Evolutionary conservation across 2,113 vertebrate species (phyloP), one percentile per base, ranked within the genome.

Genomic region (Syngnathus typhle): DNA sequence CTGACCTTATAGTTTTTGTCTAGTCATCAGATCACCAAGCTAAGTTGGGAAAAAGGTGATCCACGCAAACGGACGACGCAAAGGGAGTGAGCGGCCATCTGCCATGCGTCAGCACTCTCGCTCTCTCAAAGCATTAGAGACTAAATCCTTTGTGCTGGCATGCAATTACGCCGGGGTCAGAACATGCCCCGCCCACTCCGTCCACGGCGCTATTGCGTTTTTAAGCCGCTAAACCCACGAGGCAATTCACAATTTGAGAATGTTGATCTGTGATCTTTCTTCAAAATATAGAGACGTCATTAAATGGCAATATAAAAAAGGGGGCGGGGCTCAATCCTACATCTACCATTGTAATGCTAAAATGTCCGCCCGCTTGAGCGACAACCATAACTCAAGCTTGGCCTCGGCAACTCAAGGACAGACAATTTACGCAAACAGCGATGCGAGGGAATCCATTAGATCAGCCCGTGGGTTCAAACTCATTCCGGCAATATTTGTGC

Each of bases 91-190:
- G 71, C 72, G 72, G 73, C 73, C 84, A 82, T 85, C 86, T 88
- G 85, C 77, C 78, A 84, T 84, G 81, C 49, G 81, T 89, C 83
- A 84, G 80, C 84, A 83, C 73, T 62, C 60, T 16, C 60, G 16
- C 76, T 60, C 75, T 79, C 77, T 80, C 70, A 75, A 86, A 87
- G 84, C 85, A 89, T 91, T 90, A 88, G 77, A 65, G 78, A 72
- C 76, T 79, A 89, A 89, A 89, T 89, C 88, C 85, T 89, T 90
- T 88, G 82, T 85, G 87, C 86, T 87, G 88, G 86, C 85, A 85
- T 80, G 88, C 87, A 88, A 88, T 88, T 88, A 87, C 74, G 58
- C 71, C 44, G n/a, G 75, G 86, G 88, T 87, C 81, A 80, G 84
- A 81, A 81, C 79, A 72, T 73, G 82, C 21, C 76, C 72, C 73